Evolutionary conservation across 2,797 vertebrate species (phyloP).

Genomic region (Aphelocoma californica): DNA sequence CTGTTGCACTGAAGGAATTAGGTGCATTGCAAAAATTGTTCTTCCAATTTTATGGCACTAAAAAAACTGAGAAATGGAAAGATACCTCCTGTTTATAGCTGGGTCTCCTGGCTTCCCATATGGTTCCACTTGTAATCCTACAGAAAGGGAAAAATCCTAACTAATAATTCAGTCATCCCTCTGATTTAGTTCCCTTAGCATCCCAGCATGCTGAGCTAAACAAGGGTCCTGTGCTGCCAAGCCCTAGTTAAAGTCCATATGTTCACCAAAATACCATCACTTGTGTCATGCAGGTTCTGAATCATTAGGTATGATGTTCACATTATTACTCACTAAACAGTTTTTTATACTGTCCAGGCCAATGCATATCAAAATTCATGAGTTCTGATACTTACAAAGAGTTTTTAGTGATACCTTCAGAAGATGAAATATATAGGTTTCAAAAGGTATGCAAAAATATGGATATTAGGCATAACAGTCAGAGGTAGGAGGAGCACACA

Average conservation of each 20-base stretch:
- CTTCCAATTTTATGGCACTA: background rate
- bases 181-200: constrained; percentile 15
- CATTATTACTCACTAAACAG: constrained; percentile 56
- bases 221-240: constrained; percentile 30
- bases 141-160: background rate
- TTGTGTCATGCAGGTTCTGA: constrained; percentile 58
- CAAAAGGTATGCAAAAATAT: constrained; percentile 53
- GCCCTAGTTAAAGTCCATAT: constrained; percentile 64
- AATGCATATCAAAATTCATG: constrained; percentile 65
- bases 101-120: background rate
- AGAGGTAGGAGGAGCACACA: constrained; percentile 25
- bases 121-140: background rate
- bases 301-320: constrained; percentile 63
- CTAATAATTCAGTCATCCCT: background rate
- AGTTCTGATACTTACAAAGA: constrained; percentile 58
- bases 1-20: background rate
- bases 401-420: constrained; percentile 52
- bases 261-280: constrained; percentile 51
- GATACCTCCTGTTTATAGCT: background rate
- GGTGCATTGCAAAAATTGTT: background rate
- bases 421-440: constrained; percentile 58
- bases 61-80: background rate
- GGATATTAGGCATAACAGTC: constrained; percentile 52
- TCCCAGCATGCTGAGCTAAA: background rate
- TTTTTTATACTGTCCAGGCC: background rate